These are phyloP conservation scores for Gymnoscopelus braueri DNA, from an alignment of 2,797 vertebrate species.

Conservation along the genomic window DNA sequence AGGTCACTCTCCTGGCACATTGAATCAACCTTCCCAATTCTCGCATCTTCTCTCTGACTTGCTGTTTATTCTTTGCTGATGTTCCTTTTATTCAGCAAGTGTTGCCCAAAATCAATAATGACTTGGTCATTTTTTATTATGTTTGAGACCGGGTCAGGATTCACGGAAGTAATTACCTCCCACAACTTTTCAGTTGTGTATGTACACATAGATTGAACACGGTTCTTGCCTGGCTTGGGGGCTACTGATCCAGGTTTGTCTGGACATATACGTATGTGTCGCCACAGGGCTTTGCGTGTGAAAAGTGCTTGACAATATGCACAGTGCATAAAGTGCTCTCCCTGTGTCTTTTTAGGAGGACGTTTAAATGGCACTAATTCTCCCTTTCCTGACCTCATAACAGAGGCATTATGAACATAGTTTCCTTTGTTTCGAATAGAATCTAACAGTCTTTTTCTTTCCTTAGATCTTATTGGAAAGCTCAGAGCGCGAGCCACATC, in stretches of 20 bases:
- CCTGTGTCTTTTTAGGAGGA: conserved; percentile 29
- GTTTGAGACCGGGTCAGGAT: conserved; percentile 27
- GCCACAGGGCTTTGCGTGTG: conserved; percentile 41
- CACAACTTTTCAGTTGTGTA: conserved; percentile 34
- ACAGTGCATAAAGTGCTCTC: conserved; percentile 52
- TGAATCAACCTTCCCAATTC: conserved; percentile 42
- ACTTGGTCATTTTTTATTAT: conserved; percentile 34
- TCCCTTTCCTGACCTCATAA: conserved; percentile 38
- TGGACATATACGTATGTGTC: conserved; percentile 33
- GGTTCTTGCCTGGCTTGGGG: conserved; percentile 41
- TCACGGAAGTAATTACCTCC: conserved; percentile 37
- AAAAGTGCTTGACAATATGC: conserved; percentile 53
- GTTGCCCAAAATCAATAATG: conserved; percentile 35
- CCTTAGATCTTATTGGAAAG: conserved; percentile 43
- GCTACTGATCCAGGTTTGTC: conserved; percentile 10
- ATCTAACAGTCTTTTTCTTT: conserved; percentile 38
- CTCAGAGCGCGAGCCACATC: conserved; percentile 45
- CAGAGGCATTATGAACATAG: conserved; percentile 41
- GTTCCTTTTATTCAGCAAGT: conserved; percentile 44
- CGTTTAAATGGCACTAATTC: conserved; percentile 38
- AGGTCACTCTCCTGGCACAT: conserved; percentile 23
- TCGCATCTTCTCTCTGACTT: conserved; percentile 35
- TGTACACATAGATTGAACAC: conserved; percentile 39
- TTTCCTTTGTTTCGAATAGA: conserved; percentile 48
- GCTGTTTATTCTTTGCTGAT: conserved; percentile 32